Percentiles rank a stretch among this genome's conserved stretches.
These are phyloP conservation scores for Hippasteria phrygiana DNA, from an alignment of 53 echinoderm and acorn worm genomes.

Conservation along the genomic window DNA sequence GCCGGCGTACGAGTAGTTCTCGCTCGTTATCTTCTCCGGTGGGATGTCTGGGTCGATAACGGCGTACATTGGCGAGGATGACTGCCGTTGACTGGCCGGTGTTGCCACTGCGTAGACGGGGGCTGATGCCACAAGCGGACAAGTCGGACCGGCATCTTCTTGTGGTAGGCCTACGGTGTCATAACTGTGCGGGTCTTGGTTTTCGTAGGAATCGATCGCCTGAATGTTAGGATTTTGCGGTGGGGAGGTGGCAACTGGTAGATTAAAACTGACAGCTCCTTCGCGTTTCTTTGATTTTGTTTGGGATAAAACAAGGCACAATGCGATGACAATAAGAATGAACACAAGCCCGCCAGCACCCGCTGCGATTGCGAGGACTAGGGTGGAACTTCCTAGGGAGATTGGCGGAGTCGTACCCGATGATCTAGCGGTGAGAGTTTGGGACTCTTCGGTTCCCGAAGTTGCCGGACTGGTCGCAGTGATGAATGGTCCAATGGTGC, in stretches of 20 bases:
- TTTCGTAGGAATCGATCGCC: neutral
- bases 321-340: neutral
- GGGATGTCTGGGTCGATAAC: neutral
- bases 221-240: too few species aligned
- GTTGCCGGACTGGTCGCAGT: neutral
- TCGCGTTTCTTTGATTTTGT: neutral
- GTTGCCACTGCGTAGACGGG: neutral
- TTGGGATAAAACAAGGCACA: neutral
- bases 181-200: neutral
- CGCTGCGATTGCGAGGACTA: neutral
- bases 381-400: neutral
- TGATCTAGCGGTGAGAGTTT: too few species aligned
- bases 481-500: conserved; percentile 1
- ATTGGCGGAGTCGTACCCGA: neutral
- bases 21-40: neutral
- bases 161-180: neutral
- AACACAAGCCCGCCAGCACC: neutral
- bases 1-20: neutral
- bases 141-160: neutral
- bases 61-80: neutral
- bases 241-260: neutral
- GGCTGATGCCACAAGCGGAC: neutral
- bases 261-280: neutral
- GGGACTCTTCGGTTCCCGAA: neutral
- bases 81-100: neutral